Base-by-base conservation (phyloP, 37 sponge, comb jelly and placozoan species). In the Haliclona indistincta region DNA sequence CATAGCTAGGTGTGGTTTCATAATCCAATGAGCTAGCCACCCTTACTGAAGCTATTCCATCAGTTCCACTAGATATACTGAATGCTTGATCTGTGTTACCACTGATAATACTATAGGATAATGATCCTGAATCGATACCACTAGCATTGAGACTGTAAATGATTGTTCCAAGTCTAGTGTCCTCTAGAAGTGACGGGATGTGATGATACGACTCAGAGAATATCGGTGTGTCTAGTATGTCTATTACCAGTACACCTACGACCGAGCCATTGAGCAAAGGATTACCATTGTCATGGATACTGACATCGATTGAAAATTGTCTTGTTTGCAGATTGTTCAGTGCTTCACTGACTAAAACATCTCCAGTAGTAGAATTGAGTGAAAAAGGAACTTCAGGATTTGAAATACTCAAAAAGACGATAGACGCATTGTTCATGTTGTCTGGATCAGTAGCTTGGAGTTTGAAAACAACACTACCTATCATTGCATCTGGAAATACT, bases 401-500 rank as follows among this genome's bases (percentile, higher is more conserved):
- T 20, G 75, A 61, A 2, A 75, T 26, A 0, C 80, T 66, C 30
- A 36, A 65, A 45, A 47, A 84, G 49, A 43, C 49, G 44, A 85
- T 32, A 22, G 63, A 22, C 25, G 82, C 70, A 65, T 90, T 90
- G 32, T 36, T 19, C 2, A 81, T 86, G 17, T 67, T 75, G 38
- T 90, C 91, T 2, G 29, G 63, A 44, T 90, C 91, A 67, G 53
- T 56, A 0, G 82, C 82, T 26, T 61, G 78, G 20, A 90, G 42
- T 13, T 30, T 15, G 2, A 80, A 28, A 44, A 90, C 78, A n/a
- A 3, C n/a, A 0, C 33, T 41, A 3, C 86, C 85, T 45, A 81
- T 68, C 2, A 61, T 41, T 20, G 77, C 26, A 56, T 93, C 80
- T 63, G 88, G 89, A 74, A 61, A 75, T 3, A 88, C 66, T 22